These are phyloP conservation scores for Meteorus sp. DNA, from an alignment of 1,140 invertebrate species.

Conservation along the genomic window DNA sequence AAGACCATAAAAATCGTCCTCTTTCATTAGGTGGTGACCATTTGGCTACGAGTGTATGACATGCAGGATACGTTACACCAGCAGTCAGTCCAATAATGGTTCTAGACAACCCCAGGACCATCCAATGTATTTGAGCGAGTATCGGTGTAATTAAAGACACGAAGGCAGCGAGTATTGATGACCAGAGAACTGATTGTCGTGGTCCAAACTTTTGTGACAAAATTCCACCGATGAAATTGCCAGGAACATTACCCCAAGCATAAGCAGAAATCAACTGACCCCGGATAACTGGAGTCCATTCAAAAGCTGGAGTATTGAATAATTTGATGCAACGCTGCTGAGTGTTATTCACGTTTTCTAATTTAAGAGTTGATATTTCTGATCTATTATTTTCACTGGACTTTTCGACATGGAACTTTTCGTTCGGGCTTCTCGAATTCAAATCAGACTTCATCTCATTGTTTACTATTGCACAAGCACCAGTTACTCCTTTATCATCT, in stretches of 20 bases:
- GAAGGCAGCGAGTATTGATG: conserved; percentile 64
- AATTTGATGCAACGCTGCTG: not conserved
- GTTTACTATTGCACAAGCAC: conserved; percentile 20
- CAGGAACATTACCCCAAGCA: conserved; percentile 54
- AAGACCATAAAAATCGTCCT: conserved; percentile 70
- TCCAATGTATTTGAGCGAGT: conserved; percentile 55
- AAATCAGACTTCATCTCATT: too few relatives aligned
- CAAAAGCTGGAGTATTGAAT: conserved; percentile 44
- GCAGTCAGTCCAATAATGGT: conserved; percentile 51
- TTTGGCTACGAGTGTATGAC: conserved; percentile 68
- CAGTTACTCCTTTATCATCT: conserved; percentile 3
- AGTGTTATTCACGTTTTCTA: not conserved
- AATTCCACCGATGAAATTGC: conserved; percentile 63
- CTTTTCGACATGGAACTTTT: conserved; percentile 14
- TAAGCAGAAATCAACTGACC: conserved; percentile 68
- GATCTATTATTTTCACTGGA: not conserved
- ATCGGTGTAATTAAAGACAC: conserved; percentile 67
- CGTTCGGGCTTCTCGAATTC: too few relatives aligned
- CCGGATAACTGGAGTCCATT: conserved; percentile 62
- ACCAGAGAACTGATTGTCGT: conserved; percentile 66
- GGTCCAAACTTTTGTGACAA: conserved; percentile 71
- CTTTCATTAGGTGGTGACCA: conserved; percentile 74
- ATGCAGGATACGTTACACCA: conserved; percentile 69
- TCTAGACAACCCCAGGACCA: conserved; percentile 27
- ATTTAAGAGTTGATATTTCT: not conserved